Conservation (phyloP, 1,140 invertebrate species). For the Trichonephila inaurata region DNA sequence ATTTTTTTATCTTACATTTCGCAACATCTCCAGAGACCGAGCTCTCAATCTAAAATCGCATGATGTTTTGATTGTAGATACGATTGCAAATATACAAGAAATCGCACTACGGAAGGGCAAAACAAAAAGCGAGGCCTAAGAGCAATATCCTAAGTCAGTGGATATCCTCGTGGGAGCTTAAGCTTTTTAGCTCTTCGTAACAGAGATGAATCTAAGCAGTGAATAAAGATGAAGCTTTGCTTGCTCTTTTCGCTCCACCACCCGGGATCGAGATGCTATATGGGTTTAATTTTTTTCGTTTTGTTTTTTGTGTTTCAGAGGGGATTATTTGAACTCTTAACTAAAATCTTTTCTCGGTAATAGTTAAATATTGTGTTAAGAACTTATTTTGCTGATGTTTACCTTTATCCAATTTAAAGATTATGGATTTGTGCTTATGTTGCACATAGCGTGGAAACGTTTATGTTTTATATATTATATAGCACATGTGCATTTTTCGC, state of each 20-base stretch:
- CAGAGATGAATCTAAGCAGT: slow-evolving; percentile 1
- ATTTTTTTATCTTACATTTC: neutral
- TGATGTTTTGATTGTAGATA: neutral
- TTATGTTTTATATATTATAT: too few relatives aligned
- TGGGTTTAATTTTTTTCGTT: neutral
- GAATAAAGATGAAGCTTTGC: neutral
- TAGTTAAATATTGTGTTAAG: neutral
- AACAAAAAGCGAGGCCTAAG: neutral
- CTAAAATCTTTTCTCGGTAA: neutral
- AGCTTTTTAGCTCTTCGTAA: neutral
- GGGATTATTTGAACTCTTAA: neutral
- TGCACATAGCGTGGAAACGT: too few relatives aligned
- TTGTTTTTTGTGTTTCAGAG: neutral
- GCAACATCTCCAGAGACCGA: neutral
- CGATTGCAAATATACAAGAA: neutral
- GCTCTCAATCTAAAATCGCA: neutral
- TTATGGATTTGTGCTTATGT: too few relatives aligned
- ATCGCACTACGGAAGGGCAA: neutral
- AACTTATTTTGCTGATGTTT: neutral
- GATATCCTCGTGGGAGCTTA: neutral
- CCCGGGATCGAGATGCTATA: neutral
- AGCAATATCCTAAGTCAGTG: neutral
- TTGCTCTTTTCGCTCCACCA: neutral
- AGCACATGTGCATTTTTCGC: too few relatives aligned
- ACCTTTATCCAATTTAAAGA: too few relatives aligned